phyloP scores from a whole-genome alignment of 2,113 vertebrate species.

The Catharus minimus region DNA sequence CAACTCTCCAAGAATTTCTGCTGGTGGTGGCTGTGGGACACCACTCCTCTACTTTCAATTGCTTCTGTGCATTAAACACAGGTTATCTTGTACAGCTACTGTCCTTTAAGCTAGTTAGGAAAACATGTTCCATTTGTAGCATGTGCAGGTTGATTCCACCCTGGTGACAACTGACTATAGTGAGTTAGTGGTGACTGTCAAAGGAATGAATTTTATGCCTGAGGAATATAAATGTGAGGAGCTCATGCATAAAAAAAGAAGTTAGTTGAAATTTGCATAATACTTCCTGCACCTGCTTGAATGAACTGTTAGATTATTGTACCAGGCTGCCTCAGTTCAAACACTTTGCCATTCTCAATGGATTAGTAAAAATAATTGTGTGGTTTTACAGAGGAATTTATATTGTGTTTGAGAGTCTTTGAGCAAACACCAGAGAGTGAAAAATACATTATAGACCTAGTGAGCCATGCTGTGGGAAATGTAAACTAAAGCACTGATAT shows the following conservation, averaged over 20 bases:
- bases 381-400: constrained; percentile 64
- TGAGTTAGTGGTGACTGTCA: constrained; percentile 17
- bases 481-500: constrained; percentile 26
- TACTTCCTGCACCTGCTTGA: constrained; percentile 40
- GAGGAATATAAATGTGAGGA: constrained; percentile 50
- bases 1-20: background rate
- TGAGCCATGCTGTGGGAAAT: constrained; percentile 27
- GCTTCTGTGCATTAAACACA: background rate
- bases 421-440: constrained; percentile 64
- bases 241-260: constrained; percentile 49
- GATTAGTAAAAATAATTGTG: constrained; percentile 68
- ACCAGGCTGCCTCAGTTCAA: constrained; percentile 39
- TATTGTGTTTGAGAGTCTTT: constrained; percentile 66
- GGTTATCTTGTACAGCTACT: background rate
- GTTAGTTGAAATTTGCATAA: constrained; percentile 67
- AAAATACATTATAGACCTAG: constrained; percentile 62
- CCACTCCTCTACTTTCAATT: background rate
- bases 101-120: constrained; percentile 14
- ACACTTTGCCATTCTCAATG: constrained; percentile 56
- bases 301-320: constrained; percentile 59
- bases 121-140: background rate
- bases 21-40: background rate
- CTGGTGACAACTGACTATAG: constrained; percentile 4
- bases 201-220: constrained; percentile 49
- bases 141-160: background rate